Evolutionary conservation across 2,888 invertebrate genomes (phyloP).

Genomic region (Xanthorhoe spadicearia): DNA sequence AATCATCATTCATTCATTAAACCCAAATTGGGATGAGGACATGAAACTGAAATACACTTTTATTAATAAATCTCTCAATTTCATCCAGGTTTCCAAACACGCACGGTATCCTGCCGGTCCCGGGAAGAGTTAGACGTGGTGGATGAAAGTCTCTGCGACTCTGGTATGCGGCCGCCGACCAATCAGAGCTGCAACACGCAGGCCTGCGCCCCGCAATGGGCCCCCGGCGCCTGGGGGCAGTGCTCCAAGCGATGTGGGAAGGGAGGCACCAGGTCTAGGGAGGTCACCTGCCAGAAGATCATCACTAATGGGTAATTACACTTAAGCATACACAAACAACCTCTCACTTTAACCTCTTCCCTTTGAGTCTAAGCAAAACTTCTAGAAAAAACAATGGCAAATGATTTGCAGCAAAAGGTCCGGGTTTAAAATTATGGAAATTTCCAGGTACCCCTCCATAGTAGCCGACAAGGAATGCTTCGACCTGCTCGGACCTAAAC

Average conservation of each 20-base stretch:
- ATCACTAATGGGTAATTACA: slow-evolving; percentile 88
- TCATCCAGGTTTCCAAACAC: slow-evolving; percentile 86
- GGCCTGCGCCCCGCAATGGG: slow-evolving; percentile 93
- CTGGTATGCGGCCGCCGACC: slow-evolving; percentile 88
- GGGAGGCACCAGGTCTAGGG: slow-evolving; percentile 88
- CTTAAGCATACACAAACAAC: too few species aligned
- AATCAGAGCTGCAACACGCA: slow-evolving; percentile 90
- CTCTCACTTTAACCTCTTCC: background rate
- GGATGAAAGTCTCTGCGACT: slow-evolving; percentile 91
- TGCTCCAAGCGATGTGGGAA: slow-evolving; percentile 94
- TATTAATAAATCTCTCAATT: background rate
- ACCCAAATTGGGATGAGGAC: too few species aligned
- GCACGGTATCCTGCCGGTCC: slow-evolving; percentile 92
- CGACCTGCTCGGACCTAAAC: slow-evolving; percentile 88
- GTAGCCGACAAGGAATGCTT: slow-evolving; percentile 91
- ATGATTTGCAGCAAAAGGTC: background rate
- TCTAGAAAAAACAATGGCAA: too few species aligned
- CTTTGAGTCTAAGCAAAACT: too few species aligned
- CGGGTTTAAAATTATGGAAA: background rate
- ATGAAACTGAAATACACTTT: too few species aligned
- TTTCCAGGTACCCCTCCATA: slow-evolving; percentile 84
- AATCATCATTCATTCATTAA: too few species aligned
- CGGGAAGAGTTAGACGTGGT: slow-evolving; percentile 89
- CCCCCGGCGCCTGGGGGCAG: slow-evolving; percentile 90
- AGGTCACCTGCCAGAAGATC: slow-evolving; percentile 92